These are phyloP conservation scores for Nemopilema nomurai DNA, from an alignment of 30 jellyfish, hydroid and myxozoan genomes.

Conservation along the genomic window DNA sequence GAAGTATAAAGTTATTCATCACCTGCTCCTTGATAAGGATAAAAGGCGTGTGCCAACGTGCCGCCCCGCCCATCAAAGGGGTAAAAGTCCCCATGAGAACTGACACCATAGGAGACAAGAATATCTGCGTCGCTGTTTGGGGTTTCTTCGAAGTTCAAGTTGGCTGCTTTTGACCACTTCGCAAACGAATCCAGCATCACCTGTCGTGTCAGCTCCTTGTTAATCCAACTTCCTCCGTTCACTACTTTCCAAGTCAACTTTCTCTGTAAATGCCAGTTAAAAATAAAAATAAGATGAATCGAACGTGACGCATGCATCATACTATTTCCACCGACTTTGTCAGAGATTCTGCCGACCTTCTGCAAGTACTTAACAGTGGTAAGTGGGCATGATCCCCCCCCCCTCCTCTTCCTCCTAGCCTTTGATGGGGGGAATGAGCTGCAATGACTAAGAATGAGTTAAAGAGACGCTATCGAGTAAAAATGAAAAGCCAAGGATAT, in stretches of 20 bases:
- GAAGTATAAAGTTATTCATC: not conserved
- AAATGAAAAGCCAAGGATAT: no score
- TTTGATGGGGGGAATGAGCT: no score
- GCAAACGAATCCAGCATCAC: conserved; percentile 13
- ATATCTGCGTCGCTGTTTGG: conserved; percentile 27
- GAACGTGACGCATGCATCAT: not conserved
- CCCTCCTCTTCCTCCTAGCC: no score
- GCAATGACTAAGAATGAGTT: no score
- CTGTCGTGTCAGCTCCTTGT: conserved; percentile 5
- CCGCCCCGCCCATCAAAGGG: conserved; percentile 93
- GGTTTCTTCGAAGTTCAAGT: conserved; percentile 34
- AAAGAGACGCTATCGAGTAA: no score
- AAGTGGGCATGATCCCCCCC: no score
- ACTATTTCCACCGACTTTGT: no score
- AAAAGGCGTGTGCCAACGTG: conserved; percentile 93
- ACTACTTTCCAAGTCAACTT: conserved; percentile 74
- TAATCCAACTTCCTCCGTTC: conserved; percentile 15
- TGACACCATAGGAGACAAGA: conserved; percentile 16
- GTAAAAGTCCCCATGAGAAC: conserved; percentile 18
- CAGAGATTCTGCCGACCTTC: no score
- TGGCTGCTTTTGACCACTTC: conserved; percentile 58
- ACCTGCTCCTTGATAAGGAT: conserved; percentile 70
- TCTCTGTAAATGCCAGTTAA: conserved; percentile 2
- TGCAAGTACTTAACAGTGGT: no score
- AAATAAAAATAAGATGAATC: no score